These are phyloP conservation scores for Lasioglossum malachurum DNA, from an alignment of 2,888 invertebrate genomes.

Conservation along the genomic window DNA sequence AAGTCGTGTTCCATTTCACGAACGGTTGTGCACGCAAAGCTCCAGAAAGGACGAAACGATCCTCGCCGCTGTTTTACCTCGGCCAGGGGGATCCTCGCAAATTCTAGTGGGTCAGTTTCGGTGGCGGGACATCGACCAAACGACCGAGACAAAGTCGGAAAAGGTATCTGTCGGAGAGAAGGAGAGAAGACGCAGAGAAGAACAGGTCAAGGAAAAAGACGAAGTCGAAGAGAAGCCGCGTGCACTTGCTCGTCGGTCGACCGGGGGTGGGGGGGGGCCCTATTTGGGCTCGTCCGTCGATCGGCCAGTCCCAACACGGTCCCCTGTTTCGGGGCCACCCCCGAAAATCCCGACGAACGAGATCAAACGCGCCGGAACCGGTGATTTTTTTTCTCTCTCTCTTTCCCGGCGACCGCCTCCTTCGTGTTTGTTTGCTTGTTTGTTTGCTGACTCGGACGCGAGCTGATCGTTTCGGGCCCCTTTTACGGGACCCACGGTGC, in stretches of 20 bases:
- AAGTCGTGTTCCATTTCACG: conserved; percentile 5
- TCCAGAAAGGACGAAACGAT: neutral
- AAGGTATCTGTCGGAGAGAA: conserved; percentile 15
- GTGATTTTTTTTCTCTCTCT: conserved; percentile 24
- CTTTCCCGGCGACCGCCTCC: conserved; percentile 35
- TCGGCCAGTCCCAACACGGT: conserved; percentile 52
- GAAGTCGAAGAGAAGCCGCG: conserved; percentile 14
- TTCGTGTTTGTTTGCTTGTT: conserved; percentile 78
- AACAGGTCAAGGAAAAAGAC: conserved; percentile 57
- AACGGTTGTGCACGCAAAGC: neutral
- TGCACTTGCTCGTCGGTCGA: conserved; percentile 64
- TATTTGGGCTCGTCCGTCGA: conserved; percentile 46
- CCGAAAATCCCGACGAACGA: conserved; percentile 64
- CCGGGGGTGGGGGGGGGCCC: conserved; percentile 40
- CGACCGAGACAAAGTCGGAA: conserved; percentile 17
- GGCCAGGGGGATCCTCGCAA: neutral
- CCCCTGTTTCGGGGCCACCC: conserved; percentile 62
- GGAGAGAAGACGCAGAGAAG: neutral
- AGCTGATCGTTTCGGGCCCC: conserved; percentile 41
- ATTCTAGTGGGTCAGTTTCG: neutral
- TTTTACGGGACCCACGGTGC: neutral
- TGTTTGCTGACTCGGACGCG: conserved; percentile 73
- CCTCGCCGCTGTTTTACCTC: neutral
- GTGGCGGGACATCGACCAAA: conserved; percentile 12
- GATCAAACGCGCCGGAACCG: conserved; percentile 74